Conservation (phyloP, 2,797 vertebrate species). For the Melanotaenia nigrans region DNA sequence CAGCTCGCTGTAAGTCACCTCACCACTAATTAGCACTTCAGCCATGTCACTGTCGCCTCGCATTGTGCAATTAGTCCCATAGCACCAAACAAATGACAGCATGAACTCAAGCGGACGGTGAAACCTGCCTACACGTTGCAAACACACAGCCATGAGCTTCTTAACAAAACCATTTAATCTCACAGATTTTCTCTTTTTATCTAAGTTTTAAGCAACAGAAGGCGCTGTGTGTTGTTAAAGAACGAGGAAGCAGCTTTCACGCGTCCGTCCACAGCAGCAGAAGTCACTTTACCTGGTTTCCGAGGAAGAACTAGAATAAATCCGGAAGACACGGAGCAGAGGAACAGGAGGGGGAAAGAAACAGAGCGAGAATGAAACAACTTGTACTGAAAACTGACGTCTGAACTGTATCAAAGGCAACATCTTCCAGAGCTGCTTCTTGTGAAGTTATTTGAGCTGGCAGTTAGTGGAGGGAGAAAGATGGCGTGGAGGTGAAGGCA, state of each 20-base stretch:
- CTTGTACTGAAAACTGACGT: constrained; percentile 47
- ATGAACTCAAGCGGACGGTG: constrained; percentile 54
- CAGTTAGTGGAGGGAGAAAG: constrained; percentile 36
- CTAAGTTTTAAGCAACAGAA: not conserved
- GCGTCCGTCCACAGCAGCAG: constrained; percentile 54
- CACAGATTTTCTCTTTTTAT: not conserved
- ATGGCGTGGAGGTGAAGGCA: constrained; percentile 15
- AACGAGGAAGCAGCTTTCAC: constrained; percentile 73
- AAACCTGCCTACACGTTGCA: constrained; percentile 72
- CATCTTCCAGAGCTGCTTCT: not conserved
- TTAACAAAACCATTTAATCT: not conserved
- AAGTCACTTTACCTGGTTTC: constrained; percentile 99
- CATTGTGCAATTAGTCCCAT: constrained; percentile 61
- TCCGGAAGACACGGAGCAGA: constrained; percentile 79
- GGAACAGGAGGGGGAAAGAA: constrained; percentile 74
- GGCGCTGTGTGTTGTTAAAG: constrained; percentile 15
- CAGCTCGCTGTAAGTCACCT: constrained; percentile 47
- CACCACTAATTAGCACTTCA: constrained; percentile 62
- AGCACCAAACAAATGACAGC: constrained; percentile 72
- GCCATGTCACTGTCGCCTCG: constrained; percentile 57
- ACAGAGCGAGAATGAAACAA: constrained; percentile 78
- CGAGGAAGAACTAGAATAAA: constrained; percentile 99
- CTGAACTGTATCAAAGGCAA: constrained; percentile 28
- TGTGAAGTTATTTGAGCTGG: not conserved
- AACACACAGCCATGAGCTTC: constrained; percentile 43